Base-by-base conservation (phyloP, 1,140 invertebrate species). In the Zaprionus camerounensis region DNA sequence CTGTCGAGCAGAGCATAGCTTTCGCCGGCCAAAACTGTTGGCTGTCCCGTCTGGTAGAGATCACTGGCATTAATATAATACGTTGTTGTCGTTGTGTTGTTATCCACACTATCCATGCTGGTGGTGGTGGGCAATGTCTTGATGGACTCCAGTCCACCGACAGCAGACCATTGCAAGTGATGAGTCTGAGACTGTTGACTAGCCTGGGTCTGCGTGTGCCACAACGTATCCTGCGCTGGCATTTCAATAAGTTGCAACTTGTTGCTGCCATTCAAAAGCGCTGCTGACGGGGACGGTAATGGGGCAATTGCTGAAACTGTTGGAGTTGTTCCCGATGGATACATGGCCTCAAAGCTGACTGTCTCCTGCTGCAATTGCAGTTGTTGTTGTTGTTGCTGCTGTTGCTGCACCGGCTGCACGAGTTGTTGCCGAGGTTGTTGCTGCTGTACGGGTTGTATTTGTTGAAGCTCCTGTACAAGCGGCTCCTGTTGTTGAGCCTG, bases 51-150 rank as follows among this genome's bases (percentile, higher is more conserved):
- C 28, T 75, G 85, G 74, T 92, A 92, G 15, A 92, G 71, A 73
- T 92, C 91, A 56, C 75, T 66, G 20, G 91, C 76, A 56, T 80
- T 88, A 15, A 92, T 92, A 53, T 92, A 92, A 69, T 92, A 92
- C 1, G 91, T 92, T 12, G 88, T 88, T 13, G 87, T 83, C 26
- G 73, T 53, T n/a, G 80, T 6, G 57, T 4, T 51, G 44, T 34
- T 63, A 7, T 71, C 70, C 22, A 63, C 5, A 46, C 36, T 63
- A 4, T 85, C 75, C 22, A 76, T 20, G 9, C 34, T 61, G 46
- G 17, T 61, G 38, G 17, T 20, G 13, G 20, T 34, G 13, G 84
- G 81, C 5, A 80, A 56, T 11, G 76, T 71, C 22, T 82, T 80
- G 6, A 90, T 78, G 17, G 86, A 71, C 73, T 90, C 85, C 62